Evolutionary conservation across 2,797 vertebrate genomes (phyloP).

Genomic region (Thalassophryne amazonica): DNA sequence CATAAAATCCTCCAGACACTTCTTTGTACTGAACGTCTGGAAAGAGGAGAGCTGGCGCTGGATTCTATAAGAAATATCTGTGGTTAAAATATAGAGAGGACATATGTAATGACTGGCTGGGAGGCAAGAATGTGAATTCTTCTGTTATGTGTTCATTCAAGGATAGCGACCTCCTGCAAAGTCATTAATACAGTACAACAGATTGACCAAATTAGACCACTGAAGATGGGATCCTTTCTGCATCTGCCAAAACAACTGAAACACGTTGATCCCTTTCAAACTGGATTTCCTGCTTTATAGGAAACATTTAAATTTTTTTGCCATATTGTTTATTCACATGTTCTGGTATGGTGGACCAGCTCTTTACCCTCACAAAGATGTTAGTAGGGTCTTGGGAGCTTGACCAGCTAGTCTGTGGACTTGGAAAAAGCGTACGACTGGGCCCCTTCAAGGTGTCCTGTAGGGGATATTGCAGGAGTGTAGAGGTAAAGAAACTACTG

Average conservation of each 20-base stretch:
- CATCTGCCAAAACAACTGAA: conserved; percentile 8
- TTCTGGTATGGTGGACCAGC: too few species aligned
- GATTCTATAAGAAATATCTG: not conserved
- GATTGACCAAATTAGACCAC: conserved; percentile 37
- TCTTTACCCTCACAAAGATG: too few species aligned
- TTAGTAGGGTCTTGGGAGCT: too few species aligned
- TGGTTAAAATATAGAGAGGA: conserved; percentile 22
- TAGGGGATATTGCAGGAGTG: too few species aligned
- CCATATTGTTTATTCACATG: too few species aligned
- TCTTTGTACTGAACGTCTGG: not conserved
- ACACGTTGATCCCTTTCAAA: conserved; percentile 14
- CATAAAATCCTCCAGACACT: not conserved
- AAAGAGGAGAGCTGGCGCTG: not conserved
- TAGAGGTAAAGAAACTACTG: too few species aligned
- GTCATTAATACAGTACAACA: conserved; percentile 32
- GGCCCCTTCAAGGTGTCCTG: too few species aligned
- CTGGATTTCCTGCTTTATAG: not conserved
- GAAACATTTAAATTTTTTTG: too few species aligned
- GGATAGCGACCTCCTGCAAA: conserved; percentile 24
- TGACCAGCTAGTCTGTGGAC: too few species aligned
- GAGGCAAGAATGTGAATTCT: conserved; percentile 46
- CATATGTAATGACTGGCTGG: conserved; percentile 55
- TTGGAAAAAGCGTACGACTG: too few species aligned
- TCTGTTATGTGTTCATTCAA: conserved; percentile 1
- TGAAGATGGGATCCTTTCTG: conserved; percentile 32